Evolutionary conservation across 2,888 invertebrate genomes (phyloP), one percentile per base, ranked within the genome.

Genomic region (Sarcophaga rosellei): DNA sequence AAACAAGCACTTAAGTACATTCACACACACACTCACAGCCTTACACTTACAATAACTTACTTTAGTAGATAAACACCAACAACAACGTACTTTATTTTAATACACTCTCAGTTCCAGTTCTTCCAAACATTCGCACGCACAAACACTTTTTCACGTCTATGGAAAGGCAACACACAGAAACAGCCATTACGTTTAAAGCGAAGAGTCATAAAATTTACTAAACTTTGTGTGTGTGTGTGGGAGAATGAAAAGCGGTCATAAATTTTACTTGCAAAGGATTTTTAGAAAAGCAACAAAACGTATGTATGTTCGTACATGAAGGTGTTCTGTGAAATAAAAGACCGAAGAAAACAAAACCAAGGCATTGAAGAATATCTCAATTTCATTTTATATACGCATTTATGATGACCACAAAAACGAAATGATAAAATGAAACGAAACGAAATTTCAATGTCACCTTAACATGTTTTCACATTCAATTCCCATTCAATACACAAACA

Each of bases 1-100:
- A 86, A 86, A 84, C 86, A 86, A 81, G 75, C 86, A 86, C 81
- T 86, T 86, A 86, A 84, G 74, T 15, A 53, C 53, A 47, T 59
- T 11, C 21, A 57, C 8, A 21, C 66, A 65, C 11, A 73, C 68
- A 70, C 35, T 65, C 10, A 17, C 21, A 79, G 15, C 23, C 17
- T 23, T 45, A 83, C 68, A 2, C n/a, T 53, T 78, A 15, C 23
- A 73, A 61, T 66, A 69, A 62, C 62, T 63, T 62, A 44, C 12
- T 44, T 77, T 57, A 65, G 65, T 23, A 70, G 69, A 84, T 75
- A 79, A 84, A 84, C 57, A 35, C 69, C 68, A 15, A 53, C 53
- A 35, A 62, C 68, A 15, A 47, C 47, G 57, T 83, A 62, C 62
- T 75, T 63, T 44, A 65, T 65, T 53, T 53, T 53, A 53, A 53